Evolutionary conservation across 2,888 invertebrate genomes (phyloP).

Genomic region (Micropterix aruncella): DNA sequence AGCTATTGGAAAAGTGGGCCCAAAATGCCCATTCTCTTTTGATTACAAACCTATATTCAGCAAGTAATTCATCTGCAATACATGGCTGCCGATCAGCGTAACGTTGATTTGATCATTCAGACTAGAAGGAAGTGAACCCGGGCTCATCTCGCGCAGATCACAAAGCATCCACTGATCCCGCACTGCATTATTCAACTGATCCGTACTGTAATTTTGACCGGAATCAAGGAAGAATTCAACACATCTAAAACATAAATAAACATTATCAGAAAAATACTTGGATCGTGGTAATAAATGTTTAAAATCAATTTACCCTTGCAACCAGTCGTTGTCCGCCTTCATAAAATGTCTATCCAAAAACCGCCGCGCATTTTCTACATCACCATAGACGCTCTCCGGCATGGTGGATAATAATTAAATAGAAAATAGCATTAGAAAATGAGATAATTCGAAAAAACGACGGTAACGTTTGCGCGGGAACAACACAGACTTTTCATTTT

Average conservation of each 20-base stretch:
- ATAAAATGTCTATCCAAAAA: constrained; percentile 15
- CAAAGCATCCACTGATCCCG: constrained; percentile 52
- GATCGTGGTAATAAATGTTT: background rate
- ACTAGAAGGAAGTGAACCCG: constrained; percentile 43
- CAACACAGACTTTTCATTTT: too few relatives aligned
- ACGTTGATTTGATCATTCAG: constrained; percentile 30
- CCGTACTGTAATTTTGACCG: constrained; percentile 22
- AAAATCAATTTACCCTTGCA: constrained; percentile 16
- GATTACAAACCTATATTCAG: constrained; percentile 49
- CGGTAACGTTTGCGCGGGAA: too few relatives aligned
- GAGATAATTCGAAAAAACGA: too few relatives aligned
- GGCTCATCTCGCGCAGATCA: constrained; percentile 48
- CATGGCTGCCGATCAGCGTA: constrained; percentile 37
- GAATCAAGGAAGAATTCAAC: constrained; percentile 37
- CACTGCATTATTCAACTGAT: constrained; percentile 40
- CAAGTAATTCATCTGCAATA: constrained; percentile 45
- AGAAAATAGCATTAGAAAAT: too few relatives aligned
- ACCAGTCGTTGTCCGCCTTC: constrained; percentile 19
- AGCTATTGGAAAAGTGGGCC: too few relatives aligned
- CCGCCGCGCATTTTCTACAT: constrained; percentile 13
- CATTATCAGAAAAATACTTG: background rate
- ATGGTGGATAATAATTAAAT: too few relatives aligned
- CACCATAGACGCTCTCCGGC: constrained; percentile 5
- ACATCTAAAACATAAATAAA: constrained; percentile 23
- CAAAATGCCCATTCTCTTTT: too few relatives aligned